phyloP scores from a whole-genome alignment of 2,797 vertebrate species.

The Hephaestus fuliginosus region DNA sequence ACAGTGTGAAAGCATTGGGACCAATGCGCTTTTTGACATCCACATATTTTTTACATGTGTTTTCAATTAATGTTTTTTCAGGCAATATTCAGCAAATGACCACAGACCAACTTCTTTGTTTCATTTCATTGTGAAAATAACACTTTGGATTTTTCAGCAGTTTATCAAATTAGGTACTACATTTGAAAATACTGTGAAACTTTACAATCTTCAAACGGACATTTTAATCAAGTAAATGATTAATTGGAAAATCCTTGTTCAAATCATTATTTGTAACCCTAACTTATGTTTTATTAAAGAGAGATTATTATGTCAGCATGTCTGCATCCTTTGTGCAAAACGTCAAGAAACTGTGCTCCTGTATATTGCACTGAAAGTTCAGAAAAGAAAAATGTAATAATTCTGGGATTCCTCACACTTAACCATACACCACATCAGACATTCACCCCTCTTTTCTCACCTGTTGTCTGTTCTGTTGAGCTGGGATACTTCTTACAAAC shows the following conservation, averaged over 20 bases:
- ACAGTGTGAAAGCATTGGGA: constrained; percentile 8
- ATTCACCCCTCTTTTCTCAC: constrained; percentile 10
- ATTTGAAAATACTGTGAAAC: background rate
- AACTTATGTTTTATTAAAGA: background rate
- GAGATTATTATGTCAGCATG: background rate
- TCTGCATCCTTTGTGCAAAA: background rate
- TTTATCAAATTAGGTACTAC: background rate
- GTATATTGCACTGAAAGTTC: background rate
- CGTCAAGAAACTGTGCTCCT: background rate
- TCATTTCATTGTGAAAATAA: background rate
- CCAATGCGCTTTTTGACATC: background rate
- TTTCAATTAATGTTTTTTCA: background rate
- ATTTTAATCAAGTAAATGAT: background rate
- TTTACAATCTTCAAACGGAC: background rate
- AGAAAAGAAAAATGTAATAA: background rate
- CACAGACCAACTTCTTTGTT: background rate
- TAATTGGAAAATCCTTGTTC: background rate
- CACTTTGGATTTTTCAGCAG: background rate
- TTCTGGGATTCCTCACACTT: constrained; percentile 3
- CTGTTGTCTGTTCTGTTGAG: background rate
- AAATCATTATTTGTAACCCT: background rate
- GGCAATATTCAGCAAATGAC: background rate
- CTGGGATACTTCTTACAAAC: constrained; percentile 2
- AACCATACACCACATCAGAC: background rate
- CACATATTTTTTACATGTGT: no score